phyloP scores from a whole-genome alignment of 2,113 vertebrate genomes.

The Girardinichthys multiradiatus region DNA sequence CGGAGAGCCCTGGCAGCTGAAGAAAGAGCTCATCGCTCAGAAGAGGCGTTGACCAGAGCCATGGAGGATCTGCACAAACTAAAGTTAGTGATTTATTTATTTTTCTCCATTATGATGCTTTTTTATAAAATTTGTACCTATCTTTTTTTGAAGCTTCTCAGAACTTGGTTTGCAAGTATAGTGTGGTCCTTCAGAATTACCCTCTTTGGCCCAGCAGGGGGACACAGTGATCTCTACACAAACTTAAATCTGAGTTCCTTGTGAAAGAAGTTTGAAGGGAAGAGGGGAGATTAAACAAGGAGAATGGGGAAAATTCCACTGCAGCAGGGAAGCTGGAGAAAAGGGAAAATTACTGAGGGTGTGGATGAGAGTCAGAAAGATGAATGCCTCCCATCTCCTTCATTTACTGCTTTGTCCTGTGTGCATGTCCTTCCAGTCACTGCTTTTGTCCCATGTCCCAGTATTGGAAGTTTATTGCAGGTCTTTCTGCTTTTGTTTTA shows the following conservation, averaged over 20 bases:
- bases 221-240: slow-evolving; percentile 68
- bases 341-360: slow-evolving; percentile 65
- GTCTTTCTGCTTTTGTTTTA: slow-evolving; percentile 75
- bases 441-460: slow-evolving; percentile 67
- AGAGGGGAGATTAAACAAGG: slow-evolving; percentile 42
- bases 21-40: slow-evolving; percentile 81
- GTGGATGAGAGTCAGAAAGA: slow-evolving; percentile 53
- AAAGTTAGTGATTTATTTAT: slow-evolving; percentile 76
- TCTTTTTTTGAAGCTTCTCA: not conserved
- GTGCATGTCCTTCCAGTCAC: slow-evolving; percentile 62
- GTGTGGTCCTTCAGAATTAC: not conserved
- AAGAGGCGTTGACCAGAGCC: slow-evolving; percentile 84
- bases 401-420: slow-evolving; percentile 62
- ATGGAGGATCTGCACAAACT: slow-evolving; percentile 91
- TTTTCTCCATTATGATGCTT: not conserved
- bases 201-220: slow-evolving; percentile 81
- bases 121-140: not conserved
- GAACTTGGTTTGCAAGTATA: not conserved
- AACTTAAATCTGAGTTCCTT: slow-evolving; percentile 25
- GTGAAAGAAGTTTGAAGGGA: slow-evolving; percentile 70
- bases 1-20: slow-evolving; percentile 82
- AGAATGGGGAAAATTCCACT: slow-evolving; percentile 80
- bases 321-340: slow-evolving; percentile 74
- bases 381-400: slow-evolving; percentile 66
- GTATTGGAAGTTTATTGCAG: slow-evolving; percentile 26